Evolutionary conservation across 1,140 invertebrate species (phyloP), one percentile per base, ranked within the genome.

Genomic region (Hydropsyche tenuis): DNA sequence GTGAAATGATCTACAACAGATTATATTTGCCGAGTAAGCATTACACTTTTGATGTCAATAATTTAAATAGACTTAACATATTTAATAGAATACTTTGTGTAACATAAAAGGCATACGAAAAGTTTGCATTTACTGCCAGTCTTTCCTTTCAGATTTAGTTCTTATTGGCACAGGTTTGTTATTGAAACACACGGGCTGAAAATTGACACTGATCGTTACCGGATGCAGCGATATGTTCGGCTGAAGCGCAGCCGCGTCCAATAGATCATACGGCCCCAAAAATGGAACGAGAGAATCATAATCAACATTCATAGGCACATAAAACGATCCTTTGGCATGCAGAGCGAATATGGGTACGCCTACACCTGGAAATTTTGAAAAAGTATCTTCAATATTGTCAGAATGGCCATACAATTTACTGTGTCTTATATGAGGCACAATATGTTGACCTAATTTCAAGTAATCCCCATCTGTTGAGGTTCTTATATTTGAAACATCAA

Each of bases 171-270:
- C 14, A 18, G 51, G 51, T 63, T 74, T 74, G 22, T 71, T 75
- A 51, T 45, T 65, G n/a, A 65, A 65, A 22, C 42, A 69, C 37
- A 63, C 30, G 82, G 72, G 82, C 73, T 83, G 81, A 79, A 96
- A 96, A 82, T 94, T 95, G 0, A 96, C 94, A 78, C 92, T 94
- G 73, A 96, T 96, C 18, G 93, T 95, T 64, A 97, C 92, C 1
- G 95, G 95, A 85, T 97, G 95, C 16, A 96, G 86, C 7, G 94
- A 88, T 4, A 89, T 86, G 9, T 90, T 85, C 1, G 89, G 86
- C 0, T 88, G 85, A 66, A 85, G 85, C 25, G 87, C 86, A 65
- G 85, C 82, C 30, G 86, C 85, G 72, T 88, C 87, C 30, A 88
- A 78, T 43, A 88, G 80, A 81, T 89, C 86, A 75, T 86, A 85